These are phyloP conservation scores for Lithodes maja DNA, from an alignment of 2,888 invertebrate species.

Conservation along the genomic window DNA sequence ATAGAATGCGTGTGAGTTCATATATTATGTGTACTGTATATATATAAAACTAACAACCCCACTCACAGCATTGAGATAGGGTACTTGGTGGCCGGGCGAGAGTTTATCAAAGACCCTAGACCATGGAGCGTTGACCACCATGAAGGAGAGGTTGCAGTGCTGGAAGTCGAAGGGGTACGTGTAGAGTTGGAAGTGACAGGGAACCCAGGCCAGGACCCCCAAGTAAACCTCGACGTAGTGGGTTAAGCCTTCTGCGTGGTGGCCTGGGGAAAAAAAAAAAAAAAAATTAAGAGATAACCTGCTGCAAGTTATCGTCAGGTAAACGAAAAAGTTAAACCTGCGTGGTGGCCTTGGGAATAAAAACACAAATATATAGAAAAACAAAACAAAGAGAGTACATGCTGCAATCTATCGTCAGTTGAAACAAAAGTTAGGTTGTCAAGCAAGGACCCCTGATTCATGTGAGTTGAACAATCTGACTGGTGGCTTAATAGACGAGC, in stretches of 20 bases:
- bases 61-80: slow-evolving; percentile 61
- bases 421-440: too few species aligned
- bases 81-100: slow-evolving; percentile 38
- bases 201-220: slow-evolving; percentile 44
- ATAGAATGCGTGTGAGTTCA: too few species aligned
- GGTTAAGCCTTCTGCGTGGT: slow-evolving; percentile 42
- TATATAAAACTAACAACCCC: not conserved
- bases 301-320: not conserved
- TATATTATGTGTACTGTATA: too few species aligned
- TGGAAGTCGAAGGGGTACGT: slow-evolving; percentile 63
- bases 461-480: too few species aligned
- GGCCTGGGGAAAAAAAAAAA: slow-evolving; percentile 26
- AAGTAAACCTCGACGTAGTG: slow-evolving; percentile 46
- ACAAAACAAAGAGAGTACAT: too few species aligned
- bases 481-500: too few species aligned
- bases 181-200: slow-evolving; percentile 52
- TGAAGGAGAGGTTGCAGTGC: slow-evolving; percentile 63
- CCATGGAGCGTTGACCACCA: slow-evolving; percentile 55
- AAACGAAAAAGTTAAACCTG: too few species aligned
- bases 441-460: too few species aligned
- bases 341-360: too few species aligned
- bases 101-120: slow-evolving; percentile 43
- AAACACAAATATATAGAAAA: too few species aligned
- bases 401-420: too few species aligned
- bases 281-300: too few species aligned